phyloP scores from a whole-genome alignment of 2,113 vertebrate species.

The Euleptes europaea region DNA sequence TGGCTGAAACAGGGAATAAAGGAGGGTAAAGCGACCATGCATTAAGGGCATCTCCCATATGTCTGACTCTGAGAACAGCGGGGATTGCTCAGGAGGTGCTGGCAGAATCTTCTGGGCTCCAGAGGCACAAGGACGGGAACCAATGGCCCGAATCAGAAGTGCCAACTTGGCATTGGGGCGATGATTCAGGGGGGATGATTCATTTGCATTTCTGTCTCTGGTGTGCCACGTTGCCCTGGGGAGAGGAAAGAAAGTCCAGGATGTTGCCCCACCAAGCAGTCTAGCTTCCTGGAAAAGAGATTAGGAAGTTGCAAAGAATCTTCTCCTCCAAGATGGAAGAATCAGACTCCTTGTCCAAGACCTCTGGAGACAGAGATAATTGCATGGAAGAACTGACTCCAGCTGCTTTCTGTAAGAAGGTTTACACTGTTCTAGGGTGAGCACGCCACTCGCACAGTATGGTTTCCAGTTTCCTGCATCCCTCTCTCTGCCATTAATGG shows the following conservation, averaged over 20 bases:
- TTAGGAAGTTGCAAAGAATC: not conserved
- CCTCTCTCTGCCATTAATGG: not conserved
- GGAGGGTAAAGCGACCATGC: too few relatives aligned
- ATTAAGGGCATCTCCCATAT: not conserved
- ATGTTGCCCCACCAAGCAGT: not conserved
- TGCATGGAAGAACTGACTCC: not conserved
- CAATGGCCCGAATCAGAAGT: not conserved
- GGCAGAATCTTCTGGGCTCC: not conserved
- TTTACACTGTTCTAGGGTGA: not conserved
- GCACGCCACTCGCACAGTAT: too few relatives aligned
- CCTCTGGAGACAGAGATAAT: not conserved
- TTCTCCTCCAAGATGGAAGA: not conserved
- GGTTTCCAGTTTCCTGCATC: too few relatives aligned
- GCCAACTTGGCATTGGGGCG: not conserved
- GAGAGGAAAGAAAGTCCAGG: not conserved
- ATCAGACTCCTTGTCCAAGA: not conserved
- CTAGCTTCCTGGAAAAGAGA: not conserved
- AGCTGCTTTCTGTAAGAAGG: not conserved
- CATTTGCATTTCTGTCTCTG: not conserved
- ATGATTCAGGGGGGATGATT: constrained; percentile 7
- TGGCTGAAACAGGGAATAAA: too few relatives aligned
- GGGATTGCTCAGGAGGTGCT: not conserved
- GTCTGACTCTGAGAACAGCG: not conserved
- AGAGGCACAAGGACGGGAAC: not conserved
- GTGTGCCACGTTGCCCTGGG: not conserved